A percentile compares a stretch with the other conserved stretches of the same genome.
Conservation (phyloP, 2,113 vertebrate genomes). For the Laticauda laticaudata region DNA sequence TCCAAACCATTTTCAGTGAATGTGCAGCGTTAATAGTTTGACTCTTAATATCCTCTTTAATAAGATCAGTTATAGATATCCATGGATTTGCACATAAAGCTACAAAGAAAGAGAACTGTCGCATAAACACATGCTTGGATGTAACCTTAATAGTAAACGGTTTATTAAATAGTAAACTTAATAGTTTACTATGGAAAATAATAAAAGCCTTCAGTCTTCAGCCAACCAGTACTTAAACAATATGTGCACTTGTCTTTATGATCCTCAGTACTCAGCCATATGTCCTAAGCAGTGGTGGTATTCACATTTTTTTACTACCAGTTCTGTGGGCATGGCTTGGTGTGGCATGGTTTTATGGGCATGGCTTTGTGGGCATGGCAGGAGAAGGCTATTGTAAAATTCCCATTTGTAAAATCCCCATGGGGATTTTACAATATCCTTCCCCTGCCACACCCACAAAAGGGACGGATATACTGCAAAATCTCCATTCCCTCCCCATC, state of each 20-base stretch:
- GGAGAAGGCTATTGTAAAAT: too few species aligned
- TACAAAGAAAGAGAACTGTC: neutral
- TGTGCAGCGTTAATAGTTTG: neutral
- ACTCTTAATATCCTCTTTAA: neutral
- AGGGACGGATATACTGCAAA: too few species aligned
- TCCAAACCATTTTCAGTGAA: neutral
- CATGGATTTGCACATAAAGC: neutral
- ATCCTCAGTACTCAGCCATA: neutral
- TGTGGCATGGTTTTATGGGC: too few species aligned
- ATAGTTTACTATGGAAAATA: neutral
- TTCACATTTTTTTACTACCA: too few species aligned
- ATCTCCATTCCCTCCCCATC: too few species aligned
- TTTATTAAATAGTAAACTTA: too few species aligned
- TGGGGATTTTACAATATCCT: too few species aligned
- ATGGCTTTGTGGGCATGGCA: too few species aligned
- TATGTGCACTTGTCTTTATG: neutral
- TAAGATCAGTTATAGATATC: neutral
- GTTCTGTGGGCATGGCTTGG: too few species aligned
- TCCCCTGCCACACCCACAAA: too few species aligned
- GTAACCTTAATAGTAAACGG: neutral
- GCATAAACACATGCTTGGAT: neutral
- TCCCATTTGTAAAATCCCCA: too few species aligned
- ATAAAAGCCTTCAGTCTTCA: neutral
- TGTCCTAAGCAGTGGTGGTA: too few species aligned
- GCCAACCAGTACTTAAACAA: neutral